These are phyloP conservation scores for Deroplatys truncata DNA, from an alignment of 2,888 invertebrate species.

Conservation along the genomic window DNA sequence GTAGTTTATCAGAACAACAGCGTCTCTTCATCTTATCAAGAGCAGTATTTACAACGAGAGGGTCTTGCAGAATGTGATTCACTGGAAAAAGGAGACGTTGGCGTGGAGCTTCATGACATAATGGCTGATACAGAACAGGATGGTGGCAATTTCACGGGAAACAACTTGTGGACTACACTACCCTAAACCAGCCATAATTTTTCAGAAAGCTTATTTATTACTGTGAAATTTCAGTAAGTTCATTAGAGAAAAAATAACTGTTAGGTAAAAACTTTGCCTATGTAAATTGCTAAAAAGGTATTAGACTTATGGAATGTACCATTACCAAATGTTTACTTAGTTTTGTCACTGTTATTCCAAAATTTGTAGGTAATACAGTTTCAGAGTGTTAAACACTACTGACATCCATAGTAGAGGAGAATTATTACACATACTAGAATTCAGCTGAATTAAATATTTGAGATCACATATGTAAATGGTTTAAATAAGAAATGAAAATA, in stretches of 20 bases:
- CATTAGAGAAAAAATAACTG: neutral
- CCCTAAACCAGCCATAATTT: neutral
- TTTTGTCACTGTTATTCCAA: neutral
- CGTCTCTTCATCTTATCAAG: conserved; percentile 40
- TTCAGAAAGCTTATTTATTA: neutral
- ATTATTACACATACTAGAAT: neutral
- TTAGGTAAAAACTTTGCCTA: neutral
- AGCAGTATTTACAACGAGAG: conserved; percentile 38
- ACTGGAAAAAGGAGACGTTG: conserved; percentile 42
- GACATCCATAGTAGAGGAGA: neutral
- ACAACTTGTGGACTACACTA: neutral
- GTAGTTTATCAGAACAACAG: conserved; percentile 43
- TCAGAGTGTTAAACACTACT: neutral
- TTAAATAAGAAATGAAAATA: too few species aligned
- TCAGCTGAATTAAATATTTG: too few species aligned
- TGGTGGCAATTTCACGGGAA: neutral
- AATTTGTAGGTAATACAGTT: neutral
- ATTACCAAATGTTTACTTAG: neutral
- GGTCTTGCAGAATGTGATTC: conserved; percentile 57
- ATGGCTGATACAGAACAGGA: neutral
- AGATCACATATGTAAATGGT: too few species aligned
- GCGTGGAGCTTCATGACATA: neutral
- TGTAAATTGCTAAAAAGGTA: neutral
- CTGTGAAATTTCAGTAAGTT: neutral
- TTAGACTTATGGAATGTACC: neutral